Evolutionary conservation across 2,797 vertebrate species (phyloP).

Genomic region (Coregonus ussuriensis): DNA sequence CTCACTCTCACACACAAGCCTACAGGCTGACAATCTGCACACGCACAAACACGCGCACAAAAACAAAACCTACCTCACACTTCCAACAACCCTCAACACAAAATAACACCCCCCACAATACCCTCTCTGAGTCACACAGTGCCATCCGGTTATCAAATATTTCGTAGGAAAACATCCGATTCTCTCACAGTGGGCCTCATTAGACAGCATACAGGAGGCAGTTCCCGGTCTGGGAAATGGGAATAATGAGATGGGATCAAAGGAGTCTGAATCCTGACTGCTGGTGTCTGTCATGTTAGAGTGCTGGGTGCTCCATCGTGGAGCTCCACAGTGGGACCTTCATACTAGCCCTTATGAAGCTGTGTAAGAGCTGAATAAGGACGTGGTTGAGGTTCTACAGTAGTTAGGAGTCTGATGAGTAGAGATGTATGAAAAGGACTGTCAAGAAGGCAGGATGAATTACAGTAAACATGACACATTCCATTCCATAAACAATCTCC

Average conservation of each 20-base stretch:
- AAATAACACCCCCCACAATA: conserved; percentile 5
- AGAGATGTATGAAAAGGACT: not conserved
- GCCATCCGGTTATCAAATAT: conserved; percentile 42
- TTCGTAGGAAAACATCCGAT: conserved; percentile 35
- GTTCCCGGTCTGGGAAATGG: not conserved
- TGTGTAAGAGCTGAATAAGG: not conserved
- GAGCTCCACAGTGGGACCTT: not conserved
- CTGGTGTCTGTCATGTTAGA: not conserved
- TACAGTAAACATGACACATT: not conserved
- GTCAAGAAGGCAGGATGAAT: not conserved
- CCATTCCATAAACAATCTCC: not conserved
- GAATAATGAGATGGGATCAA: conserved; percentile 3
- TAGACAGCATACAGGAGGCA: conserved; percentile 20
- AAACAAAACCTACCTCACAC: not conserved
- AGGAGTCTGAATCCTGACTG: not conserved
- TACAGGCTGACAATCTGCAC: not conserved
- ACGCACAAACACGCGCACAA: conserved; percentile 3
- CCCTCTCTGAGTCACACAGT: conserved; percentile 20
- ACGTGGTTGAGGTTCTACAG: not conserved
- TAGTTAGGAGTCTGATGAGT: not conserved
- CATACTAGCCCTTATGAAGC: not conserved
- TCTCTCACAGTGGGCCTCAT: conserved; percentile 53
- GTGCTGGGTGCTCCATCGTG: not conserved
- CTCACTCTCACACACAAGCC: conserved; percentile 17
- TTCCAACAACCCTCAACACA: not conserved